A percentile compares a stretch with the other conserved stretches of the same genome.
phyloP scores from a whole-genome alignment of 2,888 invertebrate species.

The Rhagonycha lutea region DNA sequence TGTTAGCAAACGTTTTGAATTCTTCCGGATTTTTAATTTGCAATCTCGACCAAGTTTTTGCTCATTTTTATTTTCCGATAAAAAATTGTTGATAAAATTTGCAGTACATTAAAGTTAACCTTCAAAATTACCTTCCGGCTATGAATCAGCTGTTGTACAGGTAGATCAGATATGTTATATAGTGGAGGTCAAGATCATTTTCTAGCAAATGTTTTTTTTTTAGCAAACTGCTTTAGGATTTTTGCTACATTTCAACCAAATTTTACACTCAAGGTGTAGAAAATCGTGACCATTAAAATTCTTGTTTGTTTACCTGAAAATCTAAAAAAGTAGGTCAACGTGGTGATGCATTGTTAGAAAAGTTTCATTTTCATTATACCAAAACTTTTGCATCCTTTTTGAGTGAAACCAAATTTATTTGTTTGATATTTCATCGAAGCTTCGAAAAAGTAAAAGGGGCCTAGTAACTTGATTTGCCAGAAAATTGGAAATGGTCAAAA shows the following conservation, averaged over 20 bases:
- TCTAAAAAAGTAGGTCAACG: background rate
- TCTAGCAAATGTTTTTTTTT: background rate
- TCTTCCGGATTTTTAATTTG: background rate
- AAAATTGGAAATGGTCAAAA: background rate
- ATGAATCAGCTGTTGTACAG: constrained; percentile 8
- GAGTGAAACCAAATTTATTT: background rate
- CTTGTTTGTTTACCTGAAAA: background rate
- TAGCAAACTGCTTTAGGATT: background rate
- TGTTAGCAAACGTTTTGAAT: constrained; percentile 4
- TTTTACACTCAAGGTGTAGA: background rate
- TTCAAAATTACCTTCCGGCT: background rate
- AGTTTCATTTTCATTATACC: background rate
- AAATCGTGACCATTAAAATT: background rate
- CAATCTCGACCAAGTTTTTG: background rate
- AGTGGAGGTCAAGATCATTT: constrained; percentile 11
- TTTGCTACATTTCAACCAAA: background rate
- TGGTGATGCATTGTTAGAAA: background rate
- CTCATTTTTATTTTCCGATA: background rate
- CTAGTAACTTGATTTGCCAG: no score
- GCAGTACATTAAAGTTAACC: background rate
- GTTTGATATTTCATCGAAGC: background rate
- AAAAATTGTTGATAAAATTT: background rate
- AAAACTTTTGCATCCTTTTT: background rate
- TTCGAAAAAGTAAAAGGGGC: background rate
- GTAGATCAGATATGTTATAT: constrained; percentile 3